These are phyloP conservation scores for Cyanoramphus novaezelandiae DNA, from an alignment of 2,113 vertebrate genomes.

Conservation along the genomic window DNA sequence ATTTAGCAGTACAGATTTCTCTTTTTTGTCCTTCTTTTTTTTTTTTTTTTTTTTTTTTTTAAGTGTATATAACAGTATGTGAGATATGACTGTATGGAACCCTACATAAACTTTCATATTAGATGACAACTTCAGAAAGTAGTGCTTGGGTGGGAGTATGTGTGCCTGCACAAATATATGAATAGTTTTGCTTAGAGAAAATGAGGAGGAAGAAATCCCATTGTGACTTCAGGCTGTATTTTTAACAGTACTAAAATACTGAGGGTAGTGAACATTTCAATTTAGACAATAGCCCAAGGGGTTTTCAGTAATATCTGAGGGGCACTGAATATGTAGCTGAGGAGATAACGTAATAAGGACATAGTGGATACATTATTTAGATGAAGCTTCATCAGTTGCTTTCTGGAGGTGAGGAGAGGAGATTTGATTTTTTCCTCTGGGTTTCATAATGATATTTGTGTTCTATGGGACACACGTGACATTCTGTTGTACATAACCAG, in stretches of 20 bases:
- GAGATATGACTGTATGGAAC: background rate
- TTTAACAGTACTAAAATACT: background rate
- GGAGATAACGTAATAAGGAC: background rate
- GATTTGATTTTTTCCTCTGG: background rate
- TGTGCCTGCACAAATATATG: background rate
- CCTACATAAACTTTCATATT: background rate
- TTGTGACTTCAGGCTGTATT: constrained; percentile 1
- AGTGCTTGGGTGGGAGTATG: background rate
- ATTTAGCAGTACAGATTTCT: background rate
- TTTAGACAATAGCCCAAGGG: constrained; percentile 9
- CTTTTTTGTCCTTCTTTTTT: background rate
- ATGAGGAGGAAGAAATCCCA: background rate
- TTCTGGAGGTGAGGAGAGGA: background rate
- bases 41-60: background rate
- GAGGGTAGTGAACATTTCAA: constrained; percentile 9
- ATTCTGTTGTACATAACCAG: background rate
- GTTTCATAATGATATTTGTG: background rate
- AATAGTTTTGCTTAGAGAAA: constrained; percentile 12
- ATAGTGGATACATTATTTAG: background rate
- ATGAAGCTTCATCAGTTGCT: background rate
- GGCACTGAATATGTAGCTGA: background rate
- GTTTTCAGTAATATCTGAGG: background rate
- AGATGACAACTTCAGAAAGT: background rate
- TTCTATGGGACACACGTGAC: background rate
- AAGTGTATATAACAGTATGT: background rate